A percentile compares a stretch with the other conserved stretches of the same genome.
Evolutionary conservation across 2,797 vertebrate genomes (phyloP).

Genomic region (Echiichthys vipera): DNA sequence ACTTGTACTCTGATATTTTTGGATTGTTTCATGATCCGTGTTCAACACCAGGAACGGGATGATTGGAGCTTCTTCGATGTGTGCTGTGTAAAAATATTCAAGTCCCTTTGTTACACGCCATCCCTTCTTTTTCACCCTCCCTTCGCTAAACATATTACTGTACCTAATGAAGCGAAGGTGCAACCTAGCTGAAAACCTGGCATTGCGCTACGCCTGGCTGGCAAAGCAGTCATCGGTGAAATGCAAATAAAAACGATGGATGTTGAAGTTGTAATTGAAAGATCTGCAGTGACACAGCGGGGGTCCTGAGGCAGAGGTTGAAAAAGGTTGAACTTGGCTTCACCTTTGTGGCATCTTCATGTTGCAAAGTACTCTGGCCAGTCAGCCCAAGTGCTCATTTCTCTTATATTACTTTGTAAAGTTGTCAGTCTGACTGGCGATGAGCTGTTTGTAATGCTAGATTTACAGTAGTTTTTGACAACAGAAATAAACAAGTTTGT

Average conservation of each 20-base stretch:
- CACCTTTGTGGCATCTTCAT: neutral
- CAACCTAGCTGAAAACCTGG: conserved; percentile 18
- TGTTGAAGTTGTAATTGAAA: conserved; percentile 3
- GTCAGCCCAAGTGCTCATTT: neutral
- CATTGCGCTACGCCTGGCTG: neutral
- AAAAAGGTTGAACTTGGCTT: neutral
- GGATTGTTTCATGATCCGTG: conserved; percentile 10
- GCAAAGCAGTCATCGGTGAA: conserved; percentile 31
- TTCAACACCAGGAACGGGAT: conserved; percentile 16
- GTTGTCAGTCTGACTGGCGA: too few species aligned
- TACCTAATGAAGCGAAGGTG: conserved; percentile 40
- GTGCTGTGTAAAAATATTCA: neutral
- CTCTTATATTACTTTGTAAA: neutral
- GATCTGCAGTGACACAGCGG: neutral
- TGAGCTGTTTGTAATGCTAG: too few species aligned
- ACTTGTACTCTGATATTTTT: conserved; percentile 15
- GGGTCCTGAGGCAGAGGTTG: neutral
- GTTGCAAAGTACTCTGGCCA: neutral
- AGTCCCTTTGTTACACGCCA: conserved; percentile 3
- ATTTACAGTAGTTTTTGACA: too few species aligned
- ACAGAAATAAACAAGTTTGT: too few species aligned
- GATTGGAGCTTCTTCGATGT: conserved; percentile 19
- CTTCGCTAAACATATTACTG: neutral
- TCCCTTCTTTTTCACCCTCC: neutral
- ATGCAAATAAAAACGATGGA: conserved; percentile 25